Base-by-base conservation (phyloP, 2,888 invertebrate genomes). In the Caenorhabditis auriculariae region DNA sequence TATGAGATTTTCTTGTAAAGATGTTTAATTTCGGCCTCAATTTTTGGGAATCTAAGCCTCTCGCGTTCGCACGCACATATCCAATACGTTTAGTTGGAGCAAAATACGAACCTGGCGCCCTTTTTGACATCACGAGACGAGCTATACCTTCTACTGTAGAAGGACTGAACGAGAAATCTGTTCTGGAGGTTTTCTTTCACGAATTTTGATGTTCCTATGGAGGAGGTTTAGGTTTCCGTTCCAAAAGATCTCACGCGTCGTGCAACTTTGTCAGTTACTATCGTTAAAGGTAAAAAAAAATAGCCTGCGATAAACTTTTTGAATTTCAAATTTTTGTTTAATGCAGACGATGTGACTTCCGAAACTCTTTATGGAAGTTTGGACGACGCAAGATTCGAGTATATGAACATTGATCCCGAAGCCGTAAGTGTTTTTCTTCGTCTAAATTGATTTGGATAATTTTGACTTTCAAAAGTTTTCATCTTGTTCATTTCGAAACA, bases 211-310 rank as follows among this genome's bases (percentile, higher is more conserved):
- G n/a, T n/a, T n/a, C n/a, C n/a, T n/a, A n/a, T n/a, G n/a, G n/a
- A n/a, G n/a, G n/a, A 60, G 24, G 54, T 60, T 9, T 46, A 71
- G 62, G 71, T 77, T 12, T 60, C 72, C 6, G 73, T 78, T 2
- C 76, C 77, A 2, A 54, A 65, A 29, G 73, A 78, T 64, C 49
- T 78, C 32, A 61, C 65, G 39, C 46, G 70, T 46, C 42, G 78
- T 24, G 61, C 71, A 26, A 66, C 61, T 15, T 47, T 78, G 7
- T 23, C 54, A 9, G 75, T 79, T 3, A 63, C 65, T 17, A 66
- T 75, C 15, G 65, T 72, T 0, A 51, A 53, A 53, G 71, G 67
- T 71, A 21, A n/a, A 39, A 7, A 4, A 24, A n/a, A n/a, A n/a
- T n/a, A n/a, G n/a, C n/a, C n/a, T n/a, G n/a, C n/a, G n/a, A n/a